Evolutionary conservation across 1,140 invertebrate genomes (phyloP), one percentile per base, ranked within the genome.

Genomic region (Ladona fulva): DNA sequence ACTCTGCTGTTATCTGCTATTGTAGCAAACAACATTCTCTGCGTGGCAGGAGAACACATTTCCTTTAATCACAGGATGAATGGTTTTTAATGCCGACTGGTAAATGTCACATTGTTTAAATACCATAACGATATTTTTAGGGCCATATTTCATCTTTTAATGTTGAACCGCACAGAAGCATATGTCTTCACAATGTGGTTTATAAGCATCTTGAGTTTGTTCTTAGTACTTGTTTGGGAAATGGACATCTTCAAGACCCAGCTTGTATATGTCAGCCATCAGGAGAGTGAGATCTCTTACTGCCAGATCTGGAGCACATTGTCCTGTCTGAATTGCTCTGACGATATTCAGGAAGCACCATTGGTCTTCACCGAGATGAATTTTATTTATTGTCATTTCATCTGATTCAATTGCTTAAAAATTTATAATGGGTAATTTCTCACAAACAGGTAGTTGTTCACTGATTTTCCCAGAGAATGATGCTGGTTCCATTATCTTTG

Each of bases 251-350:
- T n/a, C 25, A 74, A 74, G 14, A 74, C 73, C 73, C 73, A 24
- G 73, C 25, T 74, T 74, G 73, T 24, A 59, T n/a, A 59, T 59
- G 14, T 74, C 25, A 22, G n/a, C n/a, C n/a, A n/a, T n/a, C n/a
- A n/a, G n/a, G n/a, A n/a, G n/a, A n/a, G n/a, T n/a, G n/a, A 11
- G 29, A 78, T 78, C 73, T 76, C 77, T 66, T 78, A 78, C 59
- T 75, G 59, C 77, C 37, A 78, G 74, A 78, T 78, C 59, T 78
- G 74, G 73, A 78, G 24, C 52, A 76, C 77, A 74, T 11, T 78
- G 59, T 14, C 77, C 77, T 78, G 77, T 78, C 59, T 78, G 77
- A n/a, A 78, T 78, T 78, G 77, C 73, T 29, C 77, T 78, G n/a
- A 76, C 73, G 74, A 75, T 78, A 78, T 76, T 24, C 59, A 78